A percentile compares a stretch with the other conserved stretches of the same genome.
phyloP scores from a whole-genome alignment of 1,140 invertebrate genomes.

The Tetraneura akinire region DNA sequence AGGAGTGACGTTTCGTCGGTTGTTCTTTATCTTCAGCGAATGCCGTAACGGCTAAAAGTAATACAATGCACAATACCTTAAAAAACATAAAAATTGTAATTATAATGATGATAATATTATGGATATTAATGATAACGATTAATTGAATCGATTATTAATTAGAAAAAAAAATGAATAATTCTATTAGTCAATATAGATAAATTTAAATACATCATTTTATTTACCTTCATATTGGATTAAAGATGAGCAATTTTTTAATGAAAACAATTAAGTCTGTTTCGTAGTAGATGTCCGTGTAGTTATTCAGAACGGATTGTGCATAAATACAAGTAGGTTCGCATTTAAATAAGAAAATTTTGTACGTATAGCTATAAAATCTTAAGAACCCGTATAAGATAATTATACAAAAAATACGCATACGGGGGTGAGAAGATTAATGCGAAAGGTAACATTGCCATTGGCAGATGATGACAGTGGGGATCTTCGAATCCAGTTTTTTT shows the following conservation, averaged over 20 bases:
- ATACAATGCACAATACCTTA: slow-evolving; percentile 10
- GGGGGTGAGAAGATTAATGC: background rate
- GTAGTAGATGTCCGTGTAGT: background rate
- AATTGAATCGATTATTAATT: too few relatives aligned
- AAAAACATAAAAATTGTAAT: too few relatives aligned
- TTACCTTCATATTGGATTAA: slow-evolving; percentile 36
- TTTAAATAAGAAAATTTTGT: slow-evolving; percentile 32
- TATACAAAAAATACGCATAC: background rate
- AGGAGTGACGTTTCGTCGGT: background rate
- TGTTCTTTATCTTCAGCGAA: slow-evolving; percentile 18
- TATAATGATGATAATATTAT: too few relatives aligned
- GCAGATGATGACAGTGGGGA: background rate
- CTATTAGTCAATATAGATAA: background rate
- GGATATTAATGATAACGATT: too few relatives aligned
- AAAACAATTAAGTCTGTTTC: background rate
- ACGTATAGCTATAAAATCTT: background rate
- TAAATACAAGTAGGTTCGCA: background rate
- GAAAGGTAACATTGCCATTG: background rate
- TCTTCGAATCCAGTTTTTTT: slow-evolving; percentile 29
- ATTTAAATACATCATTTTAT: too few relatives aligned
- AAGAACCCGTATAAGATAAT: background rate
- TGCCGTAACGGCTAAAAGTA: slow-evolving; percentile 6
- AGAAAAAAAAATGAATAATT: background rate
- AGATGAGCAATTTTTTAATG: background rate
- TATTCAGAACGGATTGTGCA: background rate